Conservation (phyloP, 2,113 vertebrate genomes). For the Gadus macrocephalus region DNA sequence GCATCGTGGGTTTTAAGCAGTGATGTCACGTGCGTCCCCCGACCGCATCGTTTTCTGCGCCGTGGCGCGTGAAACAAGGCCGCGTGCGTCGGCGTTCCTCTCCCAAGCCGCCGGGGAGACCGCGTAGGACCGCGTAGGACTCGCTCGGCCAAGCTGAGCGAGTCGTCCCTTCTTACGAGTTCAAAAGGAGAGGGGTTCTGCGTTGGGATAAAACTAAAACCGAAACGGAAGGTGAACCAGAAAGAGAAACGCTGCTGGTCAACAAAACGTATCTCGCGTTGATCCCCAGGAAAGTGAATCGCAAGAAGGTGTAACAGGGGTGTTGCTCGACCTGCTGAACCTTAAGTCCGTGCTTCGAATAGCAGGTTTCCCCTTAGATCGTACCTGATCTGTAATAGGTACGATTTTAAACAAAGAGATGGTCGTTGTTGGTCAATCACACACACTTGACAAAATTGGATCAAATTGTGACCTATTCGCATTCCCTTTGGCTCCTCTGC, state of each 20-base stretch:
- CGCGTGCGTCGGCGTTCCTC: slow-evolving; percentile 38
- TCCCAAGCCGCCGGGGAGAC: slow-evolving; percentile 1
- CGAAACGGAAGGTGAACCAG: background rate
- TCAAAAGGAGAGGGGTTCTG: slow-evolving; percentile 10
- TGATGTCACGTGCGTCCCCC: slow-evolving; percentile 36
- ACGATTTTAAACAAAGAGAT: slow-evolving; percentile 4
- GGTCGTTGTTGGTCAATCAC: slow-evolving; percentile 29
- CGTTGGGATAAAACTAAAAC: background rate
- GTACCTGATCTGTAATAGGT: background rate
- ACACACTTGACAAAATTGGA: slow-evolving; percentile 13
- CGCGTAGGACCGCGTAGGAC: background rate
- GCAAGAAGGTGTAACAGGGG: too few species aligned
- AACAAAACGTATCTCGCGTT: too few species aligned
- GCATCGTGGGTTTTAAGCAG: slow-evolving; percentile 42
- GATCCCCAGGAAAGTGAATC: too few species aligned
- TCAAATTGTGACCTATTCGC: slow-evolving; percentile 34
- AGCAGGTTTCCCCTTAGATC: slow-evolving; percentile 11
- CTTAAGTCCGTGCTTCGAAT: slow-evolving; percentile 8
- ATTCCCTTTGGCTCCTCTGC: slow-evolving; percentile 28
- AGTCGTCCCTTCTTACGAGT: too few species aligned
- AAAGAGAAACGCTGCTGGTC: too few species aligned
- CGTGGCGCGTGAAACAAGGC: slow-evolving; percentile 42
- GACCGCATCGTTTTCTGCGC: slow-evolving; percentile 52
- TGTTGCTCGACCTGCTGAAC: background rate
- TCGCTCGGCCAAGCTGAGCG: slow-evolving; percentile 16